phyloP scores from a whole-genome alignment of 2,888 invertebrate species.

The Leptarthrus brevirostris region DNA sequence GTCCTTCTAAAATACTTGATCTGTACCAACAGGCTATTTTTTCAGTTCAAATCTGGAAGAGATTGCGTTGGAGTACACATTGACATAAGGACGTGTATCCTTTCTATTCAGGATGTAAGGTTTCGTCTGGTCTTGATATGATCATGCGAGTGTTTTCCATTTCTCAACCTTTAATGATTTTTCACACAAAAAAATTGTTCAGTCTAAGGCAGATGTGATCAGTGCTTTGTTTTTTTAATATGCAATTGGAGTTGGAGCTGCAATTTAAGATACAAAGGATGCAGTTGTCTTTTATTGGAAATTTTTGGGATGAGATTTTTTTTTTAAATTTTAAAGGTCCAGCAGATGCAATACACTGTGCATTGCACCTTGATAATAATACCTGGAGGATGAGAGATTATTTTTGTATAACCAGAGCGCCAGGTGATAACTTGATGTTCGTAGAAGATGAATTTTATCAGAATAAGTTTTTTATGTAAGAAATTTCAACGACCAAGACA shows the following conservation, averaged over 20 bases:
- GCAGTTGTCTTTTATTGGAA: not conserved
- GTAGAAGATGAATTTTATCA: conserved; percentile 2
- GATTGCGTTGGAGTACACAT: conserved; percentile 45
- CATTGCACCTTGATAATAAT: conserved; percentile 10
- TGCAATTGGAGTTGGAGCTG: not conserved
- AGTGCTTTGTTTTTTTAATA: not conserved
- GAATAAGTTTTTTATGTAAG: no score
- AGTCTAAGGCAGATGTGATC: not conserved
- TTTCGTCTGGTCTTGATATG: conserved; percentile 18
- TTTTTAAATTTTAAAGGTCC: conserved; percentile 33
- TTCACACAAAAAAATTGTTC: not conserved
- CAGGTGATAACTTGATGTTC: conserved; percentile 20
- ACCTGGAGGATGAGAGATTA: conserved; percentile 7
- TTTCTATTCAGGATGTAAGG: conserved; percentile 27
- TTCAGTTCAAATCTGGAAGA: conserved; percentile 19
- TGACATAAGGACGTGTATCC: conserved; percentile 32
- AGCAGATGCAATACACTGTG: conserved; percentile 23
- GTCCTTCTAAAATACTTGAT: conserved; percentile 32
- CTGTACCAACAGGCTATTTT: conserved; percentile 7
- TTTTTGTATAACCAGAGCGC: not conserved
- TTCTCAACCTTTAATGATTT: not conserved
- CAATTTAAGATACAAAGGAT: not conserved
- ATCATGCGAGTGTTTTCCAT: not conserved
- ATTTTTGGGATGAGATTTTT: conserved; percentile 6
- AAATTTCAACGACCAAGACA: no score